Percentiles rank a stretch among this genome's conserved stretches.
Evolutionary conservation across 2,888 invertebrate genomes (phyloP).

Genomic region (Spilosoma lubricipeda): DNA sequence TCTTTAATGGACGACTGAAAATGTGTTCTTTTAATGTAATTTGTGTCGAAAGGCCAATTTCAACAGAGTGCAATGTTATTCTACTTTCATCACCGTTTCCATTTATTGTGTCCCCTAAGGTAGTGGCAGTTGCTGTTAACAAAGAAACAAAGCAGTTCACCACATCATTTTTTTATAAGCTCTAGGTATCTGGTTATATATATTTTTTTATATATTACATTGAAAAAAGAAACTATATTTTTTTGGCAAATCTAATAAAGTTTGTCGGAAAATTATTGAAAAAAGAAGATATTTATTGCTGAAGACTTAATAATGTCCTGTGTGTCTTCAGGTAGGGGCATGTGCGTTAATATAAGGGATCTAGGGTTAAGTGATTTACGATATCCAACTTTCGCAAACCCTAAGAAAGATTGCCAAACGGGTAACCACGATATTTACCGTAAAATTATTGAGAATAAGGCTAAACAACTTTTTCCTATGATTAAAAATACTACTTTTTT

Average conservation of each 20-base stretch:
- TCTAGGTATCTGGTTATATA: not conserved
- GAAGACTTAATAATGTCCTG: not conserved
- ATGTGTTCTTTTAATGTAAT: too few relatives aligned
- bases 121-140: not conserved
- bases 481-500: too few relatives aligned
- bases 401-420: not conserved
- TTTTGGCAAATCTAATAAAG: not conserved
- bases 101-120: not conserved
- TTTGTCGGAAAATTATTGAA: not conserved
- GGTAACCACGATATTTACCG: not conserved
- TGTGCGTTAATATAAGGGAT: constrained; percentile 9
- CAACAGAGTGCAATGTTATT: not conserved
- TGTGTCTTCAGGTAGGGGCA: not conserved
- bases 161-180: not conserved
- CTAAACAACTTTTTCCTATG: not conserved
- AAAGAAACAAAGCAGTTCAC: not conserved
- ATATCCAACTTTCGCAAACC: not conserved
- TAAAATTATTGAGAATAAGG: not conserved
- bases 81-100: not conserved
- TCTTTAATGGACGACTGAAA: too few relatives aligned
- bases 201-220: too few relatives aligned
- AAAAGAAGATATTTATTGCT: not conserved
- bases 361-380: constrained; percentile 3
- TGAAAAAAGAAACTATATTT: too few relatives aligned
- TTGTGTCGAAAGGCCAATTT: not conserved